Conservation (phyloP, 1,140 invertebrate species). For the Leptopilina clavipes region DNA sequence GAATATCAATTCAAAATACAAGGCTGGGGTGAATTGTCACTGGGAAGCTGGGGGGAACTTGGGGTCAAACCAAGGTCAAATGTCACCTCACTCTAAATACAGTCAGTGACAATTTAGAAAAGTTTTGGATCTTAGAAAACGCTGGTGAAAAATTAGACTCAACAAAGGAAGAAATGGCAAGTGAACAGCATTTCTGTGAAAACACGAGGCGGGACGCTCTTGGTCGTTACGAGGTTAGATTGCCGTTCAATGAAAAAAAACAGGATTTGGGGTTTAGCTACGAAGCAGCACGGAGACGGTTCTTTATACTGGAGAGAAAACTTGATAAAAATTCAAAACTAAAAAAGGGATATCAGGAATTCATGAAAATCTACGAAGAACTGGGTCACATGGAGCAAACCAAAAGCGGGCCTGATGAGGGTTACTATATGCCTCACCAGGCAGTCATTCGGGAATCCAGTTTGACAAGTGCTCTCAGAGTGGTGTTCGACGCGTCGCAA, state of each 20-base stretch:
- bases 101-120: not conserved
- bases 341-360: slow-evolving; percentile 53
- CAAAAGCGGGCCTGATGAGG: not conserved
- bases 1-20: slow-evolving; percentile 39
- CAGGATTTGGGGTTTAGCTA: slow-evolving; percentile 39
- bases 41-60: not conserved
- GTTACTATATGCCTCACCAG: not conserved
- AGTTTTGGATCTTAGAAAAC: not conserved
- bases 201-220: not conserved
- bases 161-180: not conserved
- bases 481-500: not conserved
- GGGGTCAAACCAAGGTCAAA: slow-evolving; percentile 26
- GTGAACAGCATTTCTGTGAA: not conserved
- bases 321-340: slow-evolving; percentile 48
- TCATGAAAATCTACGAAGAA: slow-evolving; percentile 64
- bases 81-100: slow-evolving; percentile 36
- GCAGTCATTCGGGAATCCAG: not conserved
- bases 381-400: slow-evolving; percentile 15
- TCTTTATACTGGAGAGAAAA: slow-evolving; percentile 44
- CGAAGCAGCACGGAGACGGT: slow-evolving; percentile 43
- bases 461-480: not conserved
- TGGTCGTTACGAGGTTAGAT: slow-evolving; percentile 34
- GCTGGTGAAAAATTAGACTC: not conserved
- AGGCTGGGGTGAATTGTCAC: slow-evolving; percentile 36
- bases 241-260: not conserved